These are phyloP conservation scores for Crotophaga sulcirostris DNA, from an alignment of 2,113 vertebrate genomes.

Conservation along the genomic window DNA sequence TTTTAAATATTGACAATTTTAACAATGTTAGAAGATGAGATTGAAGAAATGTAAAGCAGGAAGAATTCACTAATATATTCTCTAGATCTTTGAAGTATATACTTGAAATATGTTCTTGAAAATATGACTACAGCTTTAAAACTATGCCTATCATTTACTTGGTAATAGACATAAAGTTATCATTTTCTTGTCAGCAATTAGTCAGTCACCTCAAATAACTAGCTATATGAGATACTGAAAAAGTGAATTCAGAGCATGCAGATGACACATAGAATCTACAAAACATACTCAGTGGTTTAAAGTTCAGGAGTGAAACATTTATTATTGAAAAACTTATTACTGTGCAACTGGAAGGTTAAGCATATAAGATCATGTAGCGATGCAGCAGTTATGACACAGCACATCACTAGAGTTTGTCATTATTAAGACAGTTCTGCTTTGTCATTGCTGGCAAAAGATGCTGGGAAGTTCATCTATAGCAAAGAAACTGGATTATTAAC, in stretches of 20 bases:
- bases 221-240: background rate
- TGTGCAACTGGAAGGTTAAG: background rate
- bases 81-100: background rate
- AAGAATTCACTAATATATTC: background rate
- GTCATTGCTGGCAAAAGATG: rapidly evolving
- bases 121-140: background rate
- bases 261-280: background rate
- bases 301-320: background rate
- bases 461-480: background rate
- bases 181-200: background rate
- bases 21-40: background rate
- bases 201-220: background rate
- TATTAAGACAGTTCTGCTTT: rapidly evolving
- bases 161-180: background rate
- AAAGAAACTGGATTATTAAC: background rate
- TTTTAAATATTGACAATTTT: slow-evolving; percentile 5
- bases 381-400: background rate
- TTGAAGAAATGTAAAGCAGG: background rate
- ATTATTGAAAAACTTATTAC: background rate
- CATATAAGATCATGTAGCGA: rapidly evolving
- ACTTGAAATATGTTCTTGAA: background rate
- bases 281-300: rapidly evolving
- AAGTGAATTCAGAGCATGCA: background rate
- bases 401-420: no score
- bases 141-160: background rate